phyloP scores from a whole-genome alignment of 2,888 invertebrate species.

The Celastrina argiolus region DNA sequence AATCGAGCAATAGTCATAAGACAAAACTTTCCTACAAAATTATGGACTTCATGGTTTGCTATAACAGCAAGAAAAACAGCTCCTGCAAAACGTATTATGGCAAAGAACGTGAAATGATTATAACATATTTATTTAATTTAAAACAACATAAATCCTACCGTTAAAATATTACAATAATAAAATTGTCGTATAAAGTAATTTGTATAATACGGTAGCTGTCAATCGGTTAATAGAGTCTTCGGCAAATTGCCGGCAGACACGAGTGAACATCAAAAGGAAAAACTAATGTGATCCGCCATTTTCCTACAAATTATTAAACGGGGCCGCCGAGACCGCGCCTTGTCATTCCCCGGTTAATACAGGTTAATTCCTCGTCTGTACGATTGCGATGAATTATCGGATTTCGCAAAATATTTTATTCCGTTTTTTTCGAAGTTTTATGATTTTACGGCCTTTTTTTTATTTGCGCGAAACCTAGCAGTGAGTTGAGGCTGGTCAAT shows the following conservation, averaged over 20 bases:
- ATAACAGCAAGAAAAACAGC: too few relatives aligned
- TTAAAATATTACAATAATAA: neutral
- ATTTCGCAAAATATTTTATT: conserved; percentile 43
- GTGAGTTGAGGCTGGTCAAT: neutral
- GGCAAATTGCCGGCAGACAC: conserved; percentile 58
- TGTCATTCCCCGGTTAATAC: conserved; percentile 66
- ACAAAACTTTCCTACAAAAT: too few relatives aligned
- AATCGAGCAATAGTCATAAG: too few relatives aligned
- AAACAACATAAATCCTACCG: neutral
- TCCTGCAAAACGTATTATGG: too few relatives aligned
- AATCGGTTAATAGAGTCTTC: conserved; percentile 30
- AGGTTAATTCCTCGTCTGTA: conserved; percentile 51
- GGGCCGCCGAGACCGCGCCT: conserved; percentile 53
- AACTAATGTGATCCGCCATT: conserved; percentile 59
- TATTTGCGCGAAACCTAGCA: neutral
- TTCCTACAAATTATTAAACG: conserved; percentile 69
- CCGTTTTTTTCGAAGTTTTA: conserved; percentile 28
- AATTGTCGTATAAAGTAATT: conserved; percentile 3
- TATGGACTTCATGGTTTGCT: too few relatives aligned
- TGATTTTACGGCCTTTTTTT: neutral
- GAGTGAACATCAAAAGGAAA: conserved; percentile 72
- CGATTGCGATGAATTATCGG: conserved; percentile 56
- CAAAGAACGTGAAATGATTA: too few relatives aligned
- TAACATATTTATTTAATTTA: too few relatives aligned
- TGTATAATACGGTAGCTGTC: conserved; percentile 1